phyloP scores from a whole-genome alignment of 2,888 invertebrate genomes.

The Leptopilina myrica region DNA sequence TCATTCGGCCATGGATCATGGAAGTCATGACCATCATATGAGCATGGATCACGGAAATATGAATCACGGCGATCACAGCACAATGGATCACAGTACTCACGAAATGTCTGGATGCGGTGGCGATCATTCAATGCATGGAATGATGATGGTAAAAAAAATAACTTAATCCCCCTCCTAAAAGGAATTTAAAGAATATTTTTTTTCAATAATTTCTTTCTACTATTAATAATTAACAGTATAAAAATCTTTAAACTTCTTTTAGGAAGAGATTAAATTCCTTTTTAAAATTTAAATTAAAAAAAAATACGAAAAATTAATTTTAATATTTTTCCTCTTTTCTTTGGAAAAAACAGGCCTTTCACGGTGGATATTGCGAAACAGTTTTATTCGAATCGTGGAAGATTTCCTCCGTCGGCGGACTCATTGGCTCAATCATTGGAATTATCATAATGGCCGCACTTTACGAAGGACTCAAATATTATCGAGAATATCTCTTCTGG shows the following conservation, averaged over 20 bases:
- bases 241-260: background rate
- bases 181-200: background rate
- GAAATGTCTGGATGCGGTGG: constrained; percentile 1
- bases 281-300: too few relatives aligned
- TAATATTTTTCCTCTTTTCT: background rate
- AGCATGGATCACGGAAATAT: constrained; percentile 59
- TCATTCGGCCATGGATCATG: constrained; percentile 54
- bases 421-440: constrained; percentile 93
- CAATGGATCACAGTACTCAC: constrained; percentile 46
- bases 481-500: constrained; percentile 86
- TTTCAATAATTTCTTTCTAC: background rate
- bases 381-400: constrained; percentile 91
- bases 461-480: constrained; percentile 97
- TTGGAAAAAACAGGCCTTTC: constrained; percentile 82
- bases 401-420: constrained; percentile 84
- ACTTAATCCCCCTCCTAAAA: background rate
- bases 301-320: too few relatives aligned
- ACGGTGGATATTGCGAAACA: constrained; percentile 86
- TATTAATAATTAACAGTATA: constrained; percentile 12
- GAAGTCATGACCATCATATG: constrained; percentile 6
- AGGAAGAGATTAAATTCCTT: too few relatives aligned
- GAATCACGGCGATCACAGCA: constrained; percentile 47
- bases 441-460: constrained; percentile 94
- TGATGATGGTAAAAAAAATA: constrained; percentile 68
- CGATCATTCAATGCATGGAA: constrained; percentile 63